Percentiles rank a stretch among this genome's conserved stretches.
These are phyloP conservation scores for Crematogaster levior DNA, from an alignment of 2,888 invertebrate genomes.

Conservation along the genomic window DNA sequence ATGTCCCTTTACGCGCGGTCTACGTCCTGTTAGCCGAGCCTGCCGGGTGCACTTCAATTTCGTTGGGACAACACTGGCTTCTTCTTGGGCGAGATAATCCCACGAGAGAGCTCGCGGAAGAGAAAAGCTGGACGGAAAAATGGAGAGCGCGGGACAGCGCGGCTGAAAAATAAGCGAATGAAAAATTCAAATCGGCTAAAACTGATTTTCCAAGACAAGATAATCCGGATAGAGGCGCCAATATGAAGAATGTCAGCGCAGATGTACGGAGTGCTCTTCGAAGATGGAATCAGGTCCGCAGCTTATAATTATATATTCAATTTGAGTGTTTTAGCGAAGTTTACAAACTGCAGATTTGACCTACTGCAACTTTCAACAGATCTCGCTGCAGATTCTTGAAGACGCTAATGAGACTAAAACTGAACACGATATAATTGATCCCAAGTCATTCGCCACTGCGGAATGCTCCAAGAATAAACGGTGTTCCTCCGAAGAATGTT, in stretches of 20 bases:
- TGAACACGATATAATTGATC: neutral
- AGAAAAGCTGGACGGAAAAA: slow-evolving; percentile 29
- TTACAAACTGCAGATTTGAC: slow-evolving; percentile 15
- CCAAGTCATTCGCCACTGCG: neutral
- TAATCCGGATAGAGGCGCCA: slow-evolving; percentile 45
- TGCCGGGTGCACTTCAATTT: slow-evolving; percentile 72
- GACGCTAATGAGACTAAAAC: slow-evolving; percentile 1
- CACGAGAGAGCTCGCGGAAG: slow-evolving; percentile 25
- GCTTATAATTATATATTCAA: slow-evolving; percentile 8
- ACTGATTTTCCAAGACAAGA: slow-evolving; percentile 34
- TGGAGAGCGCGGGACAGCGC: slow-evolving; percentile 19
- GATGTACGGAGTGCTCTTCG: neutral
- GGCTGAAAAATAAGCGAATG: slow-evolving; percentile 35
- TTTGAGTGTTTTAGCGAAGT: neutral
- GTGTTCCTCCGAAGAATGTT: neutral
- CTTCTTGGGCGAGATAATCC: slow-evolving; percentile 57
- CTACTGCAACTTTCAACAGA: neutral
- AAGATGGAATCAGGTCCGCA: neutral
- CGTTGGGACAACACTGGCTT: slow-evolving; percentile 71
- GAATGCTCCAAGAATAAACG: neutral
- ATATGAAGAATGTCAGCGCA: neutral
- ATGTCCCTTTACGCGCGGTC: slow-evolving; percentile 48
- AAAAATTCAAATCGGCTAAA: slow-evolving; percentile 60
- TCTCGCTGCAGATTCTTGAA: neutral
- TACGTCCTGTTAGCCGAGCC: slow-evolving; percentile 57